These are phyloP conservation scores for Tetramorium simillimum DNA, from an alignment of 1,140 invertebrate genomes.

Conservation along the genomic window DNA sequence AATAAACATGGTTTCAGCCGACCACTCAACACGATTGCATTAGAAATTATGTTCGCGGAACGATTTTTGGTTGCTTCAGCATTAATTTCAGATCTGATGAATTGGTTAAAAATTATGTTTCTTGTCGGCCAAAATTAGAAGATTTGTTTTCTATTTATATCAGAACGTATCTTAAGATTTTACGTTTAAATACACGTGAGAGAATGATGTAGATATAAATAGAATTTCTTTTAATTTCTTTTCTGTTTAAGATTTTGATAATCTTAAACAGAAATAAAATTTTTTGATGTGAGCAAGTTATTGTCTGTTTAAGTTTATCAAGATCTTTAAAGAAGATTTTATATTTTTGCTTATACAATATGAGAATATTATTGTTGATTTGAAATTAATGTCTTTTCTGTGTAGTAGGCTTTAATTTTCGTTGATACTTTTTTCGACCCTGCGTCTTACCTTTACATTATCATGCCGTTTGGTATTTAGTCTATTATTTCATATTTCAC, in stretches of 20 bases:
- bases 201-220: neutral
- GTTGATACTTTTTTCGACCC: neutral
- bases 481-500: neutral
- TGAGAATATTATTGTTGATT: too few relatives aligned
- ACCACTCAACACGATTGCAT: constrained; percentile 4
- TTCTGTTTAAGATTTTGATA: too few relatives aligned
- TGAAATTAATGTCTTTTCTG: too few relatives aligned
- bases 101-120: constrained; percentile 15
- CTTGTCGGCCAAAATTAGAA: neutral
- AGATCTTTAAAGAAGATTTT: too few relatives aligned
- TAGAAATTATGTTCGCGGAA: constrained; percentile 8
- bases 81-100: constrained; percentile 10
- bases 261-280: too few relatives aligned
- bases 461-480: neutral
- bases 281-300: too few relatives aligned
- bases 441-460: neutral
- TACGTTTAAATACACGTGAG: neutral
- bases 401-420: neutral
- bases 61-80: neutral
- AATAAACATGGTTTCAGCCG: constrained; percentile 4
- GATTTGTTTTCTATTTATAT: neutral
- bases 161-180: neutral
- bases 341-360: too few relatives aligned
- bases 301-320: too few relatives aligned
- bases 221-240: neutral